Evolutionary conservation across 2,888 invertebrate species (phyloP).

Genomic region (Philhelius pedissequus): DNA sequence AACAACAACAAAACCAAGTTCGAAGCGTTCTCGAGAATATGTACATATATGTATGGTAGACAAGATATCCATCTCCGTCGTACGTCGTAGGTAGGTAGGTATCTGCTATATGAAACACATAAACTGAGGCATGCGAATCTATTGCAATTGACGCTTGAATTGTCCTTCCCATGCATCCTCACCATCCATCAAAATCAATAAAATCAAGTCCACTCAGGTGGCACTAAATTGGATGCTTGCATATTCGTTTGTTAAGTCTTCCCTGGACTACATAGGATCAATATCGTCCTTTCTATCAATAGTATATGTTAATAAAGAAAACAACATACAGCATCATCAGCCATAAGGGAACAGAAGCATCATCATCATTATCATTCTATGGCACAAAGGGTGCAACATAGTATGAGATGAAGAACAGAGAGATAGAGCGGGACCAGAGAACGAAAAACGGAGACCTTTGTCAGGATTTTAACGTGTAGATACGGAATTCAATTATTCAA

Average conservation of each 20-base stretch:
- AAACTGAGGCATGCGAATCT: not conserved
- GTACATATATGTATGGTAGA: too few species aligned
- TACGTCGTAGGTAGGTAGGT: not conserved
- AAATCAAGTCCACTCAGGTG: slow-evolving; percentile 54
- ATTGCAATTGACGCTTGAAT: slow-evolving; percentile 60
- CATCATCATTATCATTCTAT: slow-evolving; percentile 5
- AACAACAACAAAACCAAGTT: slow-evolving; percentile 36
- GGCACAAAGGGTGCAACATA: not conserved
- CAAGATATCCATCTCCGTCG: too few species aligned
- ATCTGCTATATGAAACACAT: not conserved
- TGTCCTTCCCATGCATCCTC: slow-evolving; percentile 21
- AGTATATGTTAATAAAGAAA: slow-evolving; percentile 58
- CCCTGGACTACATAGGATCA: slow-evolving; percentile 28
- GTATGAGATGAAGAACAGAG: not conserved
- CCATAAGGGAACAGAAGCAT: slow-evolving; percentile 13
- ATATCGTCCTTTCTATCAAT: slow-evolving; percentile 53
- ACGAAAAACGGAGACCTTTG: not conserved
- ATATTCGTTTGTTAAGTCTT: slow-evolving; percentile 15
- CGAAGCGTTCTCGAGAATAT: slow-evolving; percentile 4
- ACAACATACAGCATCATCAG: slow-evolving; percentile 30
- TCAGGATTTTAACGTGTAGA: not conserved
- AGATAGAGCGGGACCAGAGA: too few species aligned
- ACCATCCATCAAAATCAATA: slow-evolving; percentile 57
- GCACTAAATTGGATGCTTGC: slow-evolving; percentile 33
- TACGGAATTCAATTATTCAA: slow-evolving; percentile 60